phyloP scores from a whole-genome alignment of 35 echinoderm and acorn worm species.

The Heliocidaris tuberculata region DNA sequence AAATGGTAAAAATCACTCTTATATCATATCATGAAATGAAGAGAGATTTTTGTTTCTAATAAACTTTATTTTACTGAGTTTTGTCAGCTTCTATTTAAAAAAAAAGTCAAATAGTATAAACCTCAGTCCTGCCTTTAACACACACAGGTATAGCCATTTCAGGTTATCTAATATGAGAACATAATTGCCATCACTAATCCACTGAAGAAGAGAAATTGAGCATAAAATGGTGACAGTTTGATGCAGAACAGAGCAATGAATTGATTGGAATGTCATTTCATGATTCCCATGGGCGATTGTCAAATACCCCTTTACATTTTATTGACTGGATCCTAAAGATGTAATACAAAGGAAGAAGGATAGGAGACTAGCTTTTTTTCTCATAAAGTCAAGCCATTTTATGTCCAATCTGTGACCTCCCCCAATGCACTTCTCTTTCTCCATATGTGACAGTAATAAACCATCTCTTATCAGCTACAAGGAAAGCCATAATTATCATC shows the following conservation, averaged over 20 bases:
- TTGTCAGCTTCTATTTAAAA: no score
- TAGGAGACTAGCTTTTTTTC: not conserved
- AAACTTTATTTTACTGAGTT: no score
- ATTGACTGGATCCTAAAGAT: not conserved
- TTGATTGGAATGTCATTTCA: not conserved
- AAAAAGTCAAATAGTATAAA: no score
- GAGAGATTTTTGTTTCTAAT: no score
- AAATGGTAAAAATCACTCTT: no score
- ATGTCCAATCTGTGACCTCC: not conserved
- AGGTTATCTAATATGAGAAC: no score
- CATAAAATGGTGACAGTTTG: not conserved
- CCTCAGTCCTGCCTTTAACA: no score
- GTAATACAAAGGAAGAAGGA: not conserved
- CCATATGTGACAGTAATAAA: not conserved
- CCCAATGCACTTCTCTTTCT: not conserved
- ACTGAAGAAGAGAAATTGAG: not conserved
- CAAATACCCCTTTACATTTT: not conserved
- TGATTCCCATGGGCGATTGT: not conserved
- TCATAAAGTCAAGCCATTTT: not conserved
- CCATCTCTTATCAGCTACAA: not conserved
- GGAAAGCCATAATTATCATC: slow-evolving; percentile 17
- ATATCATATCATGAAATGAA: not conserved
- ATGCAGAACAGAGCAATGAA: not conserved
- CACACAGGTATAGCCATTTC: no score
- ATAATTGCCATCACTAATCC: no score